A percentile compares a stretch with the other conserved stretches of the same genome.
Evolutionary conservation across 2,888 invertebrate genomes (phyloP).

Genomic region (Stenodera caucasica): DNA sequence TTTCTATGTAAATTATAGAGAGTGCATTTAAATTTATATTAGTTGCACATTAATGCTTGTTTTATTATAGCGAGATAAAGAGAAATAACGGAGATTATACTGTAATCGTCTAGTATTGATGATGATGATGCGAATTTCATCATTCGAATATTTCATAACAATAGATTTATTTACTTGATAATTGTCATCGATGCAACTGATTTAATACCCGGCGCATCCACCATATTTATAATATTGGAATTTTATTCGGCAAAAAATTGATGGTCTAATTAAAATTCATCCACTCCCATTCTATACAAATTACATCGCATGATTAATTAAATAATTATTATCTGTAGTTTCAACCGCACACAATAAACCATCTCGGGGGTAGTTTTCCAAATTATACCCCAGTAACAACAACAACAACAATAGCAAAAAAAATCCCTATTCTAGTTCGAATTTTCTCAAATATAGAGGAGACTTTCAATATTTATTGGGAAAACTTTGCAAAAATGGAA

Average conservation of each 20-base stretch:
- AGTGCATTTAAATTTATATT: slow-evolving; percentile 35
- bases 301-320: slow-evolving; percentile 4
- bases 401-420: no score
- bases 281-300: background rate
- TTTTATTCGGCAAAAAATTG: background rate
- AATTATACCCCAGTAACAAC: no score
- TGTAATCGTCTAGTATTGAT: background rate
- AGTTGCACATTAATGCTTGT: slow-evolving; percentile 13
- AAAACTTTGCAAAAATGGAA: no score
- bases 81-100: background rate
- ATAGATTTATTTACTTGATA: no score
- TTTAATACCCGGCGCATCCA: background rate
- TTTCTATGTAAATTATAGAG: slow-evolving; percentile 36
- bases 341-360: background rate
- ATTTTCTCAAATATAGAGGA: no score
- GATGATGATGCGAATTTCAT: background rate
- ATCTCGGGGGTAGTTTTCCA: background rate
- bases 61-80: background rate
- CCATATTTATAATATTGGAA: background rate
- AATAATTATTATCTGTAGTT: background rate
- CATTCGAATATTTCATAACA: no score
- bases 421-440: no score
- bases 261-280: background rate
- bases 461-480: no score
- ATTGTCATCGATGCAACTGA: background rate